Percentiles rank a stretch among this genome's conserved stretches.
phyloP scores from a whole-genome alignment of 2,113 vertebrate species.

The Macrotis lagotis region DNA sequence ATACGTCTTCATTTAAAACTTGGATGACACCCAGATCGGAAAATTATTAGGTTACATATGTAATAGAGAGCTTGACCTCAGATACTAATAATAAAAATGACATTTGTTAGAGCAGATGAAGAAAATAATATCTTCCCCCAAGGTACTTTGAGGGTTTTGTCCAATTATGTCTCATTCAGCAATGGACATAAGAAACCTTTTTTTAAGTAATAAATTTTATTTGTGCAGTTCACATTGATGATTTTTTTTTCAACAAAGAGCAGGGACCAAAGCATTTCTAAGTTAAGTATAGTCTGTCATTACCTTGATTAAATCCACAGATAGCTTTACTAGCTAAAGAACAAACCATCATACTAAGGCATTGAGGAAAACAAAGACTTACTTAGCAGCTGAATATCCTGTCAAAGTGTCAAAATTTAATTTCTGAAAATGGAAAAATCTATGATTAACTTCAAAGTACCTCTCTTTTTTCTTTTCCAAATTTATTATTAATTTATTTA shows the following conservation, averaged over 20 bases:
- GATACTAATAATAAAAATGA: background rate
- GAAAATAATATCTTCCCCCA: background rate
- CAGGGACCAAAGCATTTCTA: background rate
- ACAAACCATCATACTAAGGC: background rate
- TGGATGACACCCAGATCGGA: background rate
- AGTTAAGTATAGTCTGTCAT: background rate
- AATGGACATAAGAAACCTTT: background rate
- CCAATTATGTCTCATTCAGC: background rate
- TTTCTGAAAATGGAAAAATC: too few species aligned
- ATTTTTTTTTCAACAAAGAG: background rate
- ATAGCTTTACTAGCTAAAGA: background rate
- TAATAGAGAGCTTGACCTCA: background rate
- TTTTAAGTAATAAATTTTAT: background rate
- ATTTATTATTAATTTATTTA: too few species aligned
- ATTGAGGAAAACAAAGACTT: too few species aligned
- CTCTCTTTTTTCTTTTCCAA: too few species aligned
- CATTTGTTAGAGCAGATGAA: background rate
- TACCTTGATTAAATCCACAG: background rate
- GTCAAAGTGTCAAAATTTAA: too few species aligned
- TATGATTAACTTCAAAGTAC: too few species aligned
- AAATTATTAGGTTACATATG: background rate
- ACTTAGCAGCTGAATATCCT: too few species aligned
- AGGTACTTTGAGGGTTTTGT: background rate
- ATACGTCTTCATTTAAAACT: background rate
- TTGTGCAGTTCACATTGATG: background rate